Evolutionary conservation across 2,888 invertebrate genomes (phyloP).

Genomic region (Xestia xanthographa): DNA sequence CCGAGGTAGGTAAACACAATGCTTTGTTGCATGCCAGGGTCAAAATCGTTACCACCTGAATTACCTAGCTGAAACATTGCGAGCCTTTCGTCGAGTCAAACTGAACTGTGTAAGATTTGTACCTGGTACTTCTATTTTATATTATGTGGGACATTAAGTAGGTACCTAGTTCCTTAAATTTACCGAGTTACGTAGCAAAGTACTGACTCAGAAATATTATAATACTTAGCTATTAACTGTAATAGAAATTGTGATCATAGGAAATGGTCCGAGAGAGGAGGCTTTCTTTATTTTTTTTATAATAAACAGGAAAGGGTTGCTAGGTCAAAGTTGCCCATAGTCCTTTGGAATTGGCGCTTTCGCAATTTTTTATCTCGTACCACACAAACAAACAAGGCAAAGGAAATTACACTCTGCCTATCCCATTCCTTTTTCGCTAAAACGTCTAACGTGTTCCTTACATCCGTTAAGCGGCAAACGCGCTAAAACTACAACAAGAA

Average conservation of each 20-base stretch:
- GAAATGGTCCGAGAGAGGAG: neutral
- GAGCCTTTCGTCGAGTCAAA: neutral
- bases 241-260: neutral
- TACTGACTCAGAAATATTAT: no score
- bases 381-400: no score
- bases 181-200: no score
- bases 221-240: no score
- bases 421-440: neutral
- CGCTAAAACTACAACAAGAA: constrained; percentile 45
- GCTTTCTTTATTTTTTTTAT: no score
- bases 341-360: neutral
- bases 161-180: no score
- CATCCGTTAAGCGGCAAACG: constrained; percentile 29
- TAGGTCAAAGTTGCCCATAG: neutral
- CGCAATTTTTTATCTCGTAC: no score
- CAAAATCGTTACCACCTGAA: constrained; percentile 38
- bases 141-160: no score
- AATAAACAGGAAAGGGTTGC: neutral
- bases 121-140: no score
- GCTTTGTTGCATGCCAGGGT: constrained; percentile 34
- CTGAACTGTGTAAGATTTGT: no score
- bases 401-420: neutral
- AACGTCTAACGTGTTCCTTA: constrained; percentile 11
- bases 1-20: constrained; percentile 14
- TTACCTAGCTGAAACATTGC: constrained; percentile 1